Percentiles rank a stretch among this genome's conserved stretches.
Conservation (phyloP, 2,797 vertebrate species). For the Heteromormyrus szaboi region DNA sequence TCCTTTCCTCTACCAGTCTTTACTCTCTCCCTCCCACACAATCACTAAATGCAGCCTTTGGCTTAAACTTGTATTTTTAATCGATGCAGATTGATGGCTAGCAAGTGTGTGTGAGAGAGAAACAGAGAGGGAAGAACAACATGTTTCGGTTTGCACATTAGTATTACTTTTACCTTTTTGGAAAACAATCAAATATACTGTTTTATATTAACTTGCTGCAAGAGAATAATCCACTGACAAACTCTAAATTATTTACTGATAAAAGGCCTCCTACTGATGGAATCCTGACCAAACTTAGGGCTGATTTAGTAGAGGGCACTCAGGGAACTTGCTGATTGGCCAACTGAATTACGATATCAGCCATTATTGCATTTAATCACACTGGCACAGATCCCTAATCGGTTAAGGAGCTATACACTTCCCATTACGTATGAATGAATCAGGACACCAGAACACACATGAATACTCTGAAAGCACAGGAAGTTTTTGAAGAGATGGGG, state of each 20-base stretch:
- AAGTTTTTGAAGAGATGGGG: neutral
- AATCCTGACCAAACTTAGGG: neutral
- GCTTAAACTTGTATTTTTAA: neutral
- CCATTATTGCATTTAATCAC: neutral
- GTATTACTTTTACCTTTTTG: neutral
- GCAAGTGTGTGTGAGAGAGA: constrained; percentile 33
- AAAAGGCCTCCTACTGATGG: neutral
- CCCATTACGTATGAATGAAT: neutral
- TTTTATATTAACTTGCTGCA: neutral
- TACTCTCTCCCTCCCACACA: neutral
- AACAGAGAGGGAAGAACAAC: constrained; percentile 46
- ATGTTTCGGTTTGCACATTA: neutral
- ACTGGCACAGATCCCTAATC: neutral
- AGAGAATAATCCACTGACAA: neutral
- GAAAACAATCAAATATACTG: neutral
- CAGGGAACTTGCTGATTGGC: neutral
- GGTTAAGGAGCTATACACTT: neutral
- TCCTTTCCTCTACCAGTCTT: neutral
- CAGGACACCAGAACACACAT: neutral
- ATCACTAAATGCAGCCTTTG: neutral
- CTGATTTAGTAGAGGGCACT: neutral
- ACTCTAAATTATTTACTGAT: constrained; percentile 10
- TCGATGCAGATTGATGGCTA: neutral
- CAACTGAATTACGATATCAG: neutral
- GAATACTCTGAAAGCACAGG: neutral